A percentile compares a stretch with the other conserved stretches of the same genome.
These are phyloP conservation scores for Incurvaria masculella DNA, from an alignment of 2,888 invertebrate species.

Conservation along the genomic window DNA sequence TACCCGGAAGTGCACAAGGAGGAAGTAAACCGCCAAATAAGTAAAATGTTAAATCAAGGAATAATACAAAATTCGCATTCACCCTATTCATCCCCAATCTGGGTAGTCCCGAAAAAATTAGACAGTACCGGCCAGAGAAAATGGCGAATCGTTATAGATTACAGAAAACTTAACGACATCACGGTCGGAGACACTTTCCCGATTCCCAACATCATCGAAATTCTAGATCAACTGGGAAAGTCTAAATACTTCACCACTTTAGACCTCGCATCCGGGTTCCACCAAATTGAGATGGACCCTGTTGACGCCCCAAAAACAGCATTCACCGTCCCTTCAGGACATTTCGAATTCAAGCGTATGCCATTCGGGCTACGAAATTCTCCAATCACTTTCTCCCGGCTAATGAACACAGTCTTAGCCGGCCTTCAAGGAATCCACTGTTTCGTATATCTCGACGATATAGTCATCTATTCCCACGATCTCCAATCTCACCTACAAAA, in stretches of 20 bases:
- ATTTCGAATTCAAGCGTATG: conserved; percentile 4
- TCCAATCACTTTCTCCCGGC: not conserved
- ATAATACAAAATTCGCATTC: not conserved
- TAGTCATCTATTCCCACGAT: conserved; percentile 13
- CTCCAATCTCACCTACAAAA: conserved; percentile 13
- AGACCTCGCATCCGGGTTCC: conserved; percentile 10
- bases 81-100: not conserved
- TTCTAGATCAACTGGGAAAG: conserved; percentile 10
- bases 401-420: not conserved
- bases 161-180: not conserved
- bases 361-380: not conserved
- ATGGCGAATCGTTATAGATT: not conserved
- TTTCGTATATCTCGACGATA: conserved; percentile 20
- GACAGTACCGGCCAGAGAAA: not conserved
- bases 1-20: too few relatives aligned
- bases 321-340: conserved; percentile 10
- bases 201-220: conserved; percentile 10
- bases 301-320: conserved; percentile 11
- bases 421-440: conserved; percentile 12
- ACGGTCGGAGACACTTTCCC: conserved; percentile 12
- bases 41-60: not conserved
- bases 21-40: too few relatives aligned
- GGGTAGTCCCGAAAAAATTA: not conserved
- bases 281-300: conserved; percentile 10
- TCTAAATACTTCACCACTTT: conserved; percentile 12